Evolutionary conservation across 2,113 vertebrate species (phyloP), one percentile per base, ranked within the genome.

Genomic region (Accipiter cooperii): DNA sequence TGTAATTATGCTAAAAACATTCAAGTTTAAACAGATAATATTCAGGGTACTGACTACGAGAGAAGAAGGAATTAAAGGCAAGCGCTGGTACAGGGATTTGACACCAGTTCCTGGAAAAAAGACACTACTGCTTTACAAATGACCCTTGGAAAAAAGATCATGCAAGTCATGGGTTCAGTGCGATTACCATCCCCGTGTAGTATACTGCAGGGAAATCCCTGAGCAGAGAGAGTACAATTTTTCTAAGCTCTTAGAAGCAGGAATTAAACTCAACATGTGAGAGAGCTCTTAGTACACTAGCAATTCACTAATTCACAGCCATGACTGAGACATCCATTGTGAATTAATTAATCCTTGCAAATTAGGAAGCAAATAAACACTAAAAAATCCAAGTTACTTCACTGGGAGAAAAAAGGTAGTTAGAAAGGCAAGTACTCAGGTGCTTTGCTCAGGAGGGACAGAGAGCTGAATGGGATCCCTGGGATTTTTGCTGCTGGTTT

Each of bases 311-410:
- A 94, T 77, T 88, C 92, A 25, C 55, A 89, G 42, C 47, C 51
- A 55, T 19, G 83, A 81, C 83, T 55, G 71, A 97, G 85, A 64
- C 46, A 94, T 28, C 71, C 73, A 78, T 75, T 92, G 85, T 92
- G 71, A 87, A 86, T 91, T 92, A 83, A 87, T 90, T 96, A 88
- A 93, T 96, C 51, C 71, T 88, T 83, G 46, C 54, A 83, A 93
- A 83, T 92, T 85, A 85, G 70, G 77, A 94, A 85, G 34, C 49
- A 49, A 91, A 76, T 63, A 88, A 87, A 90, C 44, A 76, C 63
- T 51, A 1, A n/a, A 93, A 89, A 79, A 47, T 47, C 22, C 33
- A 17, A 34, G 57, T 66, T 64, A 42, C 61, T 91, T 84, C 52
- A 40, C 46, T 31, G 10, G 20, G 2, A 57, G 42, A 42, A 75